Evolutionary conservation across 64 coral and sea anemone species (phyloP), one percentile per base, ranked within the genome.

Genomic region (Stichodactyla helianthus): DNA sequence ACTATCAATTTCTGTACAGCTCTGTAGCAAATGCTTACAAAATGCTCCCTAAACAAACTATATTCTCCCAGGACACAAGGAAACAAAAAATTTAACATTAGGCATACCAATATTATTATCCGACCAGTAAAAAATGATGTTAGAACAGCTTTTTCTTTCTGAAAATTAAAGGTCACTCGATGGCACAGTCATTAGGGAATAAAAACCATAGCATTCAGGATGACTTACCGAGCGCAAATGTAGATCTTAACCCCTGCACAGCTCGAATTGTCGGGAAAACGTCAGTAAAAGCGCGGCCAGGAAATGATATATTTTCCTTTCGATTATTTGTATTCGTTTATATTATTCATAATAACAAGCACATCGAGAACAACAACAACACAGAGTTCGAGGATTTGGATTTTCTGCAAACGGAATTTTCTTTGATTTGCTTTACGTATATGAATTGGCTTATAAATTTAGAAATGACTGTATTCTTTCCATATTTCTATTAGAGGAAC

Each of bases 321-420:
- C 68, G 68, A 74, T 74, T 74, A 7, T 11, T 31, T 27, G 68
- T 74, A 23, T 27, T 74, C 68, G 68, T 74, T 74, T 74, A 27
- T 74, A 74, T 74, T 74, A 74, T 74, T 74, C 10, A 74, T 74
- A 23, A 74, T 27, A 74, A 74, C 23, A 74, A 31, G 10, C 6
- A 74, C 65, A 9, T 10, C 68, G 10, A 27, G 68, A 81, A 81
- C 78, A 53, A 81, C 19, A 81, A 81, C 68, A 81, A 81, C 18
- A 51, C 31, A 52, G 53, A 54, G 2, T 52, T 22, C 50, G 7
- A 81, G 20, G 78, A 74, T 31, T 31, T 23, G 68, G 23, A n/a
- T 74, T 31, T 74, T 4, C 68, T 27, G 68, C n/a, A 74, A 74
- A 74, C 20, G 7, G 26, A 27, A 27, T 74, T 11, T 31, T 0